Conservation (phyloP, 2,888 invertebrate genomes). For the Eupithecia vulgata region DNA sequence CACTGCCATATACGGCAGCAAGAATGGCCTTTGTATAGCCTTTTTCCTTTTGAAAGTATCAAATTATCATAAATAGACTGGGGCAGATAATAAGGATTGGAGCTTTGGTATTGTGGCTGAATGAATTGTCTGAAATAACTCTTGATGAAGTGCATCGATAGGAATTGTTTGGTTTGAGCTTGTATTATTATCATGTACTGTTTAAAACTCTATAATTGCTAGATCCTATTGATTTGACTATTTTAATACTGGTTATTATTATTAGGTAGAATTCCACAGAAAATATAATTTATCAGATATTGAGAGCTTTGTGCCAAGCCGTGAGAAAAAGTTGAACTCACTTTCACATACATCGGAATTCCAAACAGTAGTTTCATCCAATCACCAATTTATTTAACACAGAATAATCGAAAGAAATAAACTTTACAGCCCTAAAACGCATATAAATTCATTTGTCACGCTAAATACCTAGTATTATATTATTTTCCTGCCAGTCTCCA, state of each 20-base stretch:
- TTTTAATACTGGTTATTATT: background rate
- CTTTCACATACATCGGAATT: constrained; percentile 22
- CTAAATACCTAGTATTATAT: constrained; percentile 17
- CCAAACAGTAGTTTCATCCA: constrained; percentile 31
- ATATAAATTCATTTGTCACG: constrained; percentile 36
- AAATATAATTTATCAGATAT: background rate
- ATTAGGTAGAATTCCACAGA: background rate
- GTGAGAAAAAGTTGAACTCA: constrained; percentile 22
- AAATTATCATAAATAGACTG: constrained; percentile 47
- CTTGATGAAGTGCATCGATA: constrained; percentile 6
- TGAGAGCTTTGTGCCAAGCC: background rate
- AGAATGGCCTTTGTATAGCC: constrained; percentile 49
- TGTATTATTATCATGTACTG: background rate
- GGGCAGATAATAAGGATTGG: constrained; percentile 33
- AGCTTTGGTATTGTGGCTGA: constrained; percentile 30
- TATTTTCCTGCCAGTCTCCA: constrained; percentile 36
- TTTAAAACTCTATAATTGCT: background rate
- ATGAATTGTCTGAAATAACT: constrained; percentile 16
- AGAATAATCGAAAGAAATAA: constrained; percentile 1
- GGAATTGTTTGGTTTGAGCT: background rate
- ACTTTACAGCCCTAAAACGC: constrained; percentile 22
- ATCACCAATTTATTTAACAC: constrained; percentile 24
- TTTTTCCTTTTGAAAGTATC: constrained; percentile 46
- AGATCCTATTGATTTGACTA: background rate
- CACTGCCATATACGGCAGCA: constrained; percentile 77